These are phyloP conservation scores for Polyommatus iphigenia DNA, from an alignment of 2,888 invertebrate genomes.

Conservation along the genomic window DNA sequence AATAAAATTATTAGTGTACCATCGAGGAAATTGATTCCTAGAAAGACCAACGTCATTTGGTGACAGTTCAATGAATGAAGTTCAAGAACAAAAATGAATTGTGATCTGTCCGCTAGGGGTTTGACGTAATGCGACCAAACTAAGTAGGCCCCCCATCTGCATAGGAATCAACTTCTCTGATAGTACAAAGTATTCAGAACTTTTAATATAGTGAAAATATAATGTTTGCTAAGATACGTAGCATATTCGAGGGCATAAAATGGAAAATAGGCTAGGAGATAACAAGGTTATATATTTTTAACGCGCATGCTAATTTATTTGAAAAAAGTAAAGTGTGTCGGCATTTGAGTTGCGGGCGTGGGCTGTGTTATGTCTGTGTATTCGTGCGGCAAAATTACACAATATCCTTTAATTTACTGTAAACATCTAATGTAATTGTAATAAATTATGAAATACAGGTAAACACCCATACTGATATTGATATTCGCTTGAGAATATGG, in stretches of 20 bases:
- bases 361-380: conserved; percentile 16
- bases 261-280: background rate
- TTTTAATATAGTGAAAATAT: background rate
- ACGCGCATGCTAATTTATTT: conserved; percentile 5
- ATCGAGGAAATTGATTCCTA: no score
- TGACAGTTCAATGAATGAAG: no score
- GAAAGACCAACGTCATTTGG: no score
- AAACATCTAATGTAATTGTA: conserved; percentile 13
- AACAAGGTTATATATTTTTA: background rate
- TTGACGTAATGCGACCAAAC: no score
- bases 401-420: conserved; percentile 17
- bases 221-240: background rate
- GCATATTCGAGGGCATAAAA: background rate
- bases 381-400: conserved; percentile 24
- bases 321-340: conserved; percentile 28
- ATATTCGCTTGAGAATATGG: no score
- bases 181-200: no score
- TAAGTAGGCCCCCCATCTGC: no score
- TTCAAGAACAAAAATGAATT: no score
- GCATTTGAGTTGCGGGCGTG: conserved; percentile 28
- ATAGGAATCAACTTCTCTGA: no score
- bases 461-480: background rate
- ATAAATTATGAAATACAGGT: background rate
- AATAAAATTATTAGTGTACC: no score
- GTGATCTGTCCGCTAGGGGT: no score